Conservation (phyloP, 2,888 invertebrate species). For the Drosophila pullipes region DNA sequence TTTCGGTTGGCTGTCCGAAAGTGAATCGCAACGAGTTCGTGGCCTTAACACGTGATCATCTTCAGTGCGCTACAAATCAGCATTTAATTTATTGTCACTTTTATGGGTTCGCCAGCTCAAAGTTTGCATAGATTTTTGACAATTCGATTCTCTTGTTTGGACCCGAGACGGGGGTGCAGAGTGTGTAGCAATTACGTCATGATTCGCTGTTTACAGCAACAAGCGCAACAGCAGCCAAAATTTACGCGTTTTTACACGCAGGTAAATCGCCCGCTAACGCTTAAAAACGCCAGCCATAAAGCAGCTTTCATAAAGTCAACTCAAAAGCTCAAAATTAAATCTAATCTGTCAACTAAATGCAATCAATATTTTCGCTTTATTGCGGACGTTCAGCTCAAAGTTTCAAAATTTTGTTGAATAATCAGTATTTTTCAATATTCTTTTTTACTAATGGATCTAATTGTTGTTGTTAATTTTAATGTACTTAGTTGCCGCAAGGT, state of each 20-base stretch:
- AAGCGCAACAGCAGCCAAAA: constrained; percentile 21
- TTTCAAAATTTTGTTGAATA: neutral
- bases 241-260: constrained; percentile 37
- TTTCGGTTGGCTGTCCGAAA: constrained; percentile 12
- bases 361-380: neutral
- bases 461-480: neutral
- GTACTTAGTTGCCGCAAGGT: neutral
- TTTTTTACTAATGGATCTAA: too few species aligned
- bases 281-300: constrained; percentile 24
- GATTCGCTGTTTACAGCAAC: constrained; percentile 29
- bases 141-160: constrained; percentile 34
- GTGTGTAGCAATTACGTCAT: constrained; percentile 39
- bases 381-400: neutral
- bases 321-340: neutral
- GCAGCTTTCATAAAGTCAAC: neutral
- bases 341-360: neutral
- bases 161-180: neutral
- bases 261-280: constrained; percentile 50
- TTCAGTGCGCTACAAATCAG: constrained; percentile 2
- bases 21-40: constrained; percentile 29
- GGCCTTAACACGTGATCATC: constrained; percentile 52
- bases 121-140: constrained; percentile 43
- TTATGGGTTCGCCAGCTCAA: constrained; percentile 42
- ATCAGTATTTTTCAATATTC: neutral
- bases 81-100: constrained; percentile 21